phyloP scores from a whole-genome alignment of 2,888 invertebrate species.

The Phrixothrix hirtus region DNA sequence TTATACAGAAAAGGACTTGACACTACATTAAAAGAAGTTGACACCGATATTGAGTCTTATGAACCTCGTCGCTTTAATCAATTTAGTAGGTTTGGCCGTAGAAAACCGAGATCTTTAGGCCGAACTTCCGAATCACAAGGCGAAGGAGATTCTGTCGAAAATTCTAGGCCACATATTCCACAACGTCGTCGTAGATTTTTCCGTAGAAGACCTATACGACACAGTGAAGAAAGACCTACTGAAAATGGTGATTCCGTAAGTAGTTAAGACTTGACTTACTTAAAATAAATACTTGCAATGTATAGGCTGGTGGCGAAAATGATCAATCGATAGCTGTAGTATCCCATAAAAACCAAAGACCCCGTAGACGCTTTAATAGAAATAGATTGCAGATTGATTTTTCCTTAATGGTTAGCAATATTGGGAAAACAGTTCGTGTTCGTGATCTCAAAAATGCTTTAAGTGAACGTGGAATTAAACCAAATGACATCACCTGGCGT shows the following conservation, averaged over 20 bases:
- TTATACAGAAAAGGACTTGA: slow-evolving; percentile 63
- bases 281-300: not conserved
- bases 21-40: slow-evolving; percentile 68
- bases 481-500: slow-evolving; percentile 74
- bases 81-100: slow-evolving; percentile 48
- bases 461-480: slow-evolving; percentile 73
- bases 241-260: slow-evolving; percentile 40
- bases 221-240: slow-evolving; percentile 41
- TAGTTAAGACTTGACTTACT: no score
- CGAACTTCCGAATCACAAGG: slow-evolving; percentile 39
- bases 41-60: slow-evolving; percentile 70
- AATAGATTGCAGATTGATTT: slow-evolving; percentile 39
- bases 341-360: slow-evolving; percentile 9
- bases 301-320: slow-evolving; percentile 7
- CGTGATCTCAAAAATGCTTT: slow-evolving; percentile 76
- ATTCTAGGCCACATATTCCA: slow-evolving; percentile 20
- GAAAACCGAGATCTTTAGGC: slow-evolving; percentile 37
- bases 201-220: slow-evolving; percentile 46
- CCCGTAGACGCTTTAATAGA: slow-evolving; percentile 13
- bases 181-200: slow-evolving; percentile 29
- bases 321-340: slow-evolving; percentile 5
- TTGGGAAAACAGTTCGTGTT: slow-evolving; percentile 70
- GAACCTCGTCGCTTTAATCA: slow-evolving; percentile 55
- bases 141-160: slow-evolving; percentile 28
- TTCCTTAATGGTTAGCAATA: slow-evolving; percentile 69